These are phyloP conservation scores for Dasyprocta punctata DNA, from an alignment of 2,113 vertebrate genomes.

Conservation along the genomic window DNA sequence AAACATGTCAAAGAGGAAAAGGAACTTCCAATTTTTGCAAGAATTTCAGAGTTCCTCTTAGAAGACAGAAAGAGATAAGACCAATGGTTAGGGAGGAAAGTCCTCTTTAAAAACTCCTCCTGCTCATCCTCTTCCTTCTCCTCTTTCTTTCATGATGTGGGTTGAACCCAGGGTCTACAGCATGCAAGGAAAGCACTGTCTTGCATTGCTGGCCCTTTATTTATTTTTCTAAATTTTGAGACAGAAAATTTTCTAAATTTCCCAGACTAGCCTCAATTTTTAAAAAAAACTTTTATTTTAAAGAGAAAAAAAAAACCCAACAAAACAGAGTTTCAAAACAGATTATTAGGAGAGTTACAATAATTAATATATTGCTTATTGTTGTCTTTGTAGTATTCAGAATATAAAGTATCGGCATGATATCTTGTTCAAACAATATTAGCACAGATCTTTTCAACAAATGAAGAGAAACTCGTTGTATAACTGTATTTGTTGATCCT, in stretches of 20 bases:
- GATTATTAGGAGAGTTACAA: too few relatives aligned
- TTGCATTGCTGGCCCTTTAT: background rate
- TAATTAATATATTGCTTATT: too few relatives aligned
- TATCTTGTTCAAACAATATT: too few relatives aligned
- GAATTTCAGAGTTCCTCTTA: background rate
- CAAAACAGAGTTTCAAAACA: too few relatives aligned
- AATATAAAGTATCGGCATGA: too few relatives aligned
- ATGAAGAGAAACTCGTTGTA: too few relatives aligned
- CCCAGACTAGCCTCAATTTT: background rate
- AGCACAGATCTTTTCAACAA: too few relatives aligned
- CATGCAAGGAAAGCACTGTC: background rate
- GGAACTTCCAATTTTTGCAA: background rate
- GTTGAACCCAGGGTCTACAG: background rate
- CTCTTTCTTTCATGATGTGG: background rate
- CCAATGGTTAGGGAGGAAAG: background rate
- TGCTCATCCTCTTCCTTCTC: background rate
- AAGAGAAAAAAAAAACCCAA: too few relatives aligned
- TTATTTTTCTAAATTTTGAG: background rate
- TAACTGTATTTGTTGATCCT: too few relatives aligned
- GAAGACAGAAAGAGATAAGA: background rate
- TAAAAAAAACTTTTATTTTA: too few relatives aligned
- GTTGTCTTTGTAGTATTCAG: too few relatives aligned
- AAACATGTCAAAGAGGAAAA: background rate
- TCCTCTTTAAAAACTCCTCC: background rate
- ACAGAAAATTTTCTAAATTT: background rate